phyloP scores from a whole-genome alignment of 2,797 vertebrate genomes.

The Chlorospingus semifuscus region DNA sequence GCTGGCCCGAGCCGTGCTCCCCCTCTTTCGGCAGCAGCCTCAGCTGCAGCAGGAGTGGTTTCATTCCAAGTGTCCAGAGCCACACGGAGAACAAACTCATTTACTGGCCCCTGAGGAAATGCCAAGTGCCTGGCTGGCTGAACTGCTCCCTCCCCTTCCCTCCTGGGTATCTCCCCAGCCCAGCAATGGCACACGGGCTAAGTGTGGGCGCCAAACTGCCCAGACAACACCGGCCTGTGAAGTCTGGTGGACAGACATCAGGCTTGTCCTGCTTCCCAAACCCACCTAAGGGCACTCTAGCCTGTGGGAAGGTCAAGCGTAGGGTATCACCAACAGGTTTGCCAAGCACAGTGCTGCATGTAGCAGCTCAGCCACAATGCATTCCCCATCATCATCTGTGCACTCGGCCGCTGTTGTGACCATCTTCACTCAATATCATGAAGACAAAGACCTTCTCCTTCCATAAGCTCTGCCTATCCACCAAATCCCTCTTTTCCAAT shows the following conservation, averaged over 20 bases:
- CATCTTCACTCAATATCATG: background rate
- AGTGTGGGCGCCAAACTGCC: background rate
- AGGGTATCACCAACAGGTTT: background rate
- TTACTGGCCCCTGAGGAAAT: background rate
- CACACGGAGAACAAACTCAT: background rate
- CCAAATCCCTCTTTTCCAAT: background rate
- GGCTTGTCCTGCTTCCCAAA: background rate
- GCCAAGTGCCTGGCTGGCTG: background rate
- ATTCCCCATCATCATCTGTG: background rate
- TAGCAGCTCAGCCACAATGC: background rate
- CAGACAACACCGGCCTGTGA: background rate
- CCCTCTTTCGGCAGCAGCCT: background rate
- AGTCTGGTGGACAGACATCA: accelerated
- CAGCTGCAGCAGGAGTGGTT: background rate
- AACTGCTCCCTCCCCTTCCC: background rate
- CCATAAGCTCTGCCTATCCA: background rate
- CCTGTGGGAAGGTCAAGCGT: background rate
- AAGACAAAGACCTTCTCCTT: background rate
- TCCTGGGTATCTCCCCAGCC: background rate
- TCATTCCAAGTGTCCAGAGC: background rate
- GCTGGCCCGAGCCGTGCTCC: accelerated
- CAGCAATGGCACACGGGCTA: accelerated
- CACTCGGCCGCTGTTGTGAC: background rate
- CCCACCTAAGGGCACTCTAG: background rate
- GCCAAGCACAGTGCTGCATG: background rate